Percentiles rank a stretch among this genome's conserved stretches.
Conservation (phyloP, 2,113 vertebrate genomes). For the Vidua chalybeata region DNA sequence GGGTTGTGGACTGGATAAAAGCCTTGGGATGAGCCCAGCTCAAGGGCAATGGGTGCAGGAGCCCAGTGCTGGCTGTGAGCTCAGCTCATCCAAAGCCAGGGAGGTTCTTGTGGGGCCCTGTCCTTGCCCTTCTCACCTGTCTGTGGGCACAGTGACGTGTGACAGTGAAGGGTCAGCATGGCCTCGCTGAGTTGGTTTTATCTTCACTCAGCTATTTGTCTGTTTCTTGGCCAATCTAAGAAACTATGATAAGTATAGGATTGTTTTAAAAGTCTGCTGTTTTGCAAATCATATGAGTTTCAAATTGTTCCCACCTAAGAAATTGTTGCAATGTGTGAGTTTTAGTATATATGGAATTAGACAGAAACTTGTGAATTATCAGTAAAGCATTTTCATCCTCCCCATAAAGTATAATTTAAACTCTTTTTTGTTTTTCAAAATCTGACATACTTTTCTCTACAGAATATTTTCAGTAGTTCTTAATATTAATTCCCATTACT, state of each 20-base stretch:
- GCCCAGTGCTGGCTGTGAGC: neutral
- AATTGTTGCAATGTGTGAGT: neutral
- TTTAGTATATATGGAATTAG: neutral
- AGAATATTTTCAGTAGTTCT: neutral
- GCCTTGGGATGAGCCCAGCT: neutral
- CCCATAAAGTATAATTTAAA: constrained; percentile 28
- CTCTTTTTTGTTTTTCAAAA: neutral
- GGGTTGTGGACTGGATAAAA: too few species aligned
- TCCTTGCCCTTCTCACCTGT: neutral
- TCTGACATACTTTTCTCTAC: neutral
- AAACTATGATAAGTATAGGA: neutral
- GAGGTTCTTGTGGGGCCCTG: too few species aligned
- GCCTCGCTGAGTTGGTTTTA: rapidly evolving
- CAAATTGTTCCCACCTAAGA: neutral
- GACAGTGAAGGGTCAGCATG: neutral
- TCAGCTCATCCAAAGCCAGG: neutral
- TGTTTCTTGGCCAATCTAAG: neutral
- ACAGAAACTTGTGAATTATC: constrained; percentile 27
- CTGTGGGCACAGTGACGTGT: rapidly evolving
- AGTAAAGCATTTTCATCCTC: constrained; percentile 6
- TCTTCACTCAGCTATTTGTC: neutral
- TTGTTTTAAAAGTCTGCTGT: neutral
- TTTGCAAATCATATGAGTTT: neutral
- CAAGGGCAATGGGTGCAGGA: rapidly evolving
- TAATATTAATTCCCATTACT: neutral